These are phyloP conservation scores for Natrix natrix DNA, from an alignment of 2,797 vertebrate genomes.

Conservation along the genomic window DNA sequence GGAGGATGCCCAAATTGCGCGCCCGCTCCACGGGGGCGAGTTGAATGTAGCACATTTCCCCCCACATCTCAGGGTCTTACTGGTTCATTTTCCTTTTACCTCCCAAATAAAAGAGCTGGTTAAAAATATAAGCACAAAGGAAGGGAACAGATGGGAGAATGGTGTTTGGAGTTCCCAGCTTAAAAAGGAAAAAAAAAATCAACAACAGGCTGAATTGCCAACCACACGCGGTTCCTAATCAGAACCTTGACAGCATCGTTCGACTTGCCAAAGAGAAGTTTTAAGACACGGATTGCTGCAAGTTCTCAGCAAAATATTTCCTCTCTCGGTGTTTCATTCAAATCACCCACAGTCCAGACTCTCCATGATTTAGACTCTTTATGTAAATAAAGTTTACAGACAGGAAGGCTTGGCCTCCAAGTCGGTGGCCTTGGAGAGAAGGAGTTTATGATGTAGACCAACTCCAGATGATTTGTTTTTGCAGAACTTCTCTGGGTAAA, in stretches of 20 bases:
- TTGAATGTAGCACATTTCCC: too few species aligned
- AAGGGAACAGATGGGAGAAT: not conserved
- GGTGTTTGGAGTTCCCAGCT: not conserved
- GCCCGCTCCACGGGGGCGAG: too few species aligned
- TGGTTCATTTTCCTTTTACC: not conserved
- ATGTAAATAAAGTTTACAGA: slow-evolving; percentile 43
- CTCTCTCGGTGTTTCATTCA: not conserved
- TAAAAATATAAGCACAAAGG: not conserved
- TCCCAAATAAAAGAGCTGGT: not conserved
- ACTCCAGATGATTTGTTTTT: slow-evolving; percentile 40
- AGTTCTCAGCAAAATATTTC: not conserved
- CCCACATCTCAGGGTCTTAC: not conserved
- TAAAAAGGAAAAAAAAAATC: not conserved
- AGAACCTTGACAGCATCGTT: too few species aligned
- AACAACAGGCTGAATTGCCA: not conserved
- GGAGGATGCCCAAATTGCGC: too few species aligned
- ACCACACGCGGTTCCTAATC: not conserved
- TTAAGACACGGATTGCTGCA: not conserved
- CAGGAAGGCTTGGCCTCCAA: not conserved
- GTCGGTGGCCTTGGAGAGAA: not conserved
- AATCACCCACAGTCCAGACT: not conserved
- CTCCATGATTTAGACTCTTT: not conserved
- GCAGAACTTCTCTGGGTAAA: slow-evolving; percentile 14
- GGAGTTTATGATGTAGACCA: slow-evolving; percentile 30
- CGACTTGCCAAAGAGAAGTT: too few species aligned